Evolutionary conservation across 2,113 vertebrate genomes (phyloP).

Genomic region (Triplophysa dalaica): DNA sequence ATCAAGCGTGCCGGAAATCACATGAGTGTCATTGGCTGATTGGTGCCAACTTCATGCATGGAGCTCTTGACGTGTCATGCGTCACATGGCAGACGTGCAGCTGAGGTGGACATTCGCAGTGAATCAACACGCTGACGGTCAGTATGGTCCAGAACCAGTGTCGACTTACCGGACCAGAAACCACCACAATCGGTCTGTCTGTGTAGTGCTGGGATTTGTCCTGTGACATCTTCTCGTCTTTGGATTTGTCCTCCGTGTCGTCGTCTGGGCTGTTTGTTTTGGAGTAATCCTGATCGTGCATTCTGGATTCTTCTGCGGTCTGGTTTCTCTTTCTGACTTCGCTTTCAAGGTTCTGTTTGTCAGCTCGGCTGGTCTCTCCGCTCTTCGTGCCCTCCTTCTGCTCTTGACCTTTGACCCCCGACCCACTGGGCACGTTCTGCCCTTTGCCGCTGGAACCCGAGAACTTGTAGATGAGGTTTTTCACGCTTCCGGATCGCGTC

Average conservation of each 20-base stretch:
- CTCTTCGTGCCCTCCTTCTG: not conserved
- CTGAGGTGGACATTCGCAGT: not conserved
- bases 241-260: not conserved
- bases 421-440: not conserved
- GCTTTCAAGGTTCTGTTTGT: not conserved
- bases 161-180: not conserved
- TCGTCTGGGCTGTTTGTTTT: not conserved
- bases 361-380: not conserved
- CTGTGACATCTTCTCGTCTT: not conserved
- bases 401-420: constrained; percentile 1
- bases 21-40: not conserved
- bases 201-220: not conserved
- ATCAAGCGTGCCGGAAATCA: not conserved
- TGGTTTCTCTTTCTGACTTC: not conserved
- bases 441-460: constrained; percentile 45
- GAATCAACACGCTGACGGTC: not conserved
- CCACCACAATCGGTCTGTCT: not conserved
- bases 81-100: not conserved
- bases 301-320: not conserved
- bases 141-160: not conserved
- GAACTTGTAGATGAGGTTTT: constrained; percentile 71
- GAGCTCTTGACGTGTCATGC: not conserved
- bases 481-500: constrained; percentile 61
- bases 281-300: not conserved
- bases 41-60: not conserved